Evolutionary conservation across 1,140 invertebrate species (phyloP), one percentile per base, ranked within the genome.

Genomic region (Ganaspis sp.): DNA sequence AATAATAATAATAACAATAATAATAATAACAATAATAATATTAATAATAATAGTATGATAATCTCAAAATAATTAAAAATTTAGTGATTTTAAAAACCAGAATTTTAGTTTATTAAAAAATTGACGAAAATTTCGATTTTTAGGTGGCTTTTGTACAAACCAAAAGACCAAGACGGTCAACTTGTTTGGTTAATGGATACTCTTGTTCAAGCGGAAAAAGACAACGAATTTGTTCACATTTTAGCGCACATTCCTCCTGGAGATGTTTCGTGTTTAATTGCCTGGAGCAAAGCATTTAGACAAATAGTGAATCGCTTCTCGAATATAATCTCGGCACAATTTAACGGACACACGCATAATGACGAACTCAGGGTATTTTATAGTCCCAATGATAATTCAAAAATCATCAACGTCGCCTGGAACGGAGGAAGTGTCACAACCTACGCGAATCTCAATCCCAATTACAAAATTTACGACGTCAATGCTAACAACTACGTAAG

Each of bases 171-270:
- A 2, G 92, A 92, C 79, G 93, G 89, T n/a, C 95, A 97, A 84
- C 90, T 98, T 53, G 90, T 94, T 69, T 98, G 97, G 97, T 86
- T 98, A 12, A 92, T 94, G 1, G 84, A 94, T 17, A 94, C 94
- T 3, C 88, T 98, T 12, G 88, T 93, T 42, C 85, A 93, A 80
- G 95, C 96, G 8, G 97, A 98, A 88, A 83, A 91, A 38, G 92
- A 92, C 9, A 89, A 91, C 1, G 95, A 97, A 85, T 93, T 93
- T 80, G 97, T 97, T 5, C 96, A 98, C 83, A 95, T 98, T 42
- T 87, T 98, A 21, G 94, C 94, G 0, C 97, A 98, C 82, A 94
- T 98, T 70, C 96, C 96, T 0, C 93, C 95, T 0, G 96, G 95
- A 9, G 92, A 93, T 15, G 84, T 91, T 8, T 93, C 94, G 75